A percentile compares a stretch with the other conserved stretches of the same genome.
Evolutionary conservation across 2,888 invertebrate genomes (phyloP).

Genomic region (Abrostola triplasia): DNA sequence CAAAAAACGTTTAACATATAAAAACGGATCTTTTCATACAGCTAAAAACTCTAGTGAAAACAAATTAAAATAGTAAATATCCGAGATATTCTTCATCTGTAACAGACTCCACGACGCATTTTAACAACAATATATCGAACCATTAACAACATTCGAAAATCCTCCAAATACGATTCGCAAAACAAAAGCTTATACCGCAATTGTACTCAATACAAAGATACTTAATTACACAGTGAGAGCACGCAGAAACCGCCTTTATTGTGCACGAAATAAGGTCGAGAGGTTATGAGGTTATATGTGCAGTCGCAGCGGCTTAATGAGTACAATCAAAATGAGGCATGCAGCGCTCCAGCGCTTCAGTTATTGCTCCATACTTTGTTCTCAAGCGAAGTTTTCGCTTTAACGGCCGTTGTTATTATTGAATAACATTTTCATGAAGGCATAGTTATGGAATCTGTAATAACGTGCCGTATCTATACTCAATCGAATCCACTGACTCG

Average conservation of each 20-base stretch:
- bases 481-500: constrained; percentile 32
- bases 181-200: constrained; percentile 48
- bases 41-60: too few species aligned
- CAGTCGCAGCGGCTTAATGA: constrained; percentile 64
- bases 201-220: constrained; percentile 52
- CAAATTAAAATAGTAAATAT: neutral
- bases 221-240: constrained; percentile 51
- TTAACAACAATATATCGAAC: constrained; percentile 27
- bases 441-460: constrained; percentile 45
- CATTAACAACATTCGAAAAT: constrained; percentile 36
- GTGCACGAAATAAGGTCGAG: constrained; percentile 54
- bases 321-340: constrained; percentile 68
- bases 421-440: constrained; percentile 52
- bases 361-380: constrained; percentile 58
- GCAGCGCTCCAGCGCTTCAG: constrained; percentile 56
- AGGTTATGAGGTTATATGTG: constrained; percentile 51
- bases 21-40: too few species aligned
- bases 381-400: constrained; percentile 38
- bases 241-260: constrained; percentile 50
- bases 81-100: neutral
- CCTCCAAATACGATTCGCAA: constrained; percentile 45
- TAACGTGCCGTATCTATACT: constrained; percentile 42
- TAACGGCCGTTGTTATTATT: constrained; percentile 34
- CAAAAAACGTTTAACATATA: too few species aligned
- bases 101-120: constrained; percentile 5